Conservation (phyloP, 2,797 vertebrate species). For the Petrocephalus schoutedeni region DNA sequence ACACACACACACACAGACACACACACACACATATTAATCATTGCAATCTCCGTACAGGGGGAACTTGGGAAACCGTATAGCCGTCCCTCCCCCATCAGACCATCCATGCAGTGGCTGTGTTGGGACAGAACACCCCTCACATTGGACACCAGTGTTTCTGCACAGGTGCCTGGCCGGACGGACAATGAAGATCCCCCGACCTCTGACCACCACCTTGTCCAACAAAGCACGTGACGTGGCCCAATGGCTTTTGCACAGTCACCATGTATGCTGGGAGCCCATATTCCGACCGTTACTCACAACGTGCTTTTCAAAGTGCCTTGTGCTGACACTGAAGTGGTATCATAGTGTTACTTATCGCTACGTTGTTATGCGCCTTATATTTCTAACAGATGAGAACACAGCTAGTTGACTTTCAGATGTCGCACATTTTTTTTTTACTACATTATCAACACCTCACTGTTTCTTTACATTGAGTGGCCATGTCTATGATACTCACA, state of each 20-base stretch:
- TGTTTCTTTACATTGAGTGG: background rate
- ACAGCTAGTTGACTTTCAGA: background rate
- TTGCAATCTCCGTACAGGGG: background rate
- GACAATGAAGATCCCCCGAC: background rate
- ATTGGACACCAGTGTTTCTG: background rate
- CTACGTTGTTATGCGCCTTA: no score
- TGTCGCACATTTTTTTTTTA: background rate
- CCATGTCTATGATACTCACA: background rate
- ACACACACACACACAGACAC: background rate
- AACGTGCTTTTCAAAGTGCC: background rate
- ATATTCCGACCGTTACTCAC: background rate
- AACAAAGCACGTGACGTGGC: background rate
- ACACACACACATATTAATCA: background rate
- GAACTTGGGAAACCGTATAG: background rate
- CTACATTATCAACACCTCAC: background rate
- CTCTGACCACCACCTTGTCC: background rate
- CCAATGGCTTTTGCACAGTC: background rate
- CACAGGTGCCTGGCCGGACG: background rate
- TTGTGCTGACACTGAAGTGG: background rate
- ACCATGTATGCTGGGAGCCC: background rate
- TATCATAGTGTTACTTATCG: background rate
- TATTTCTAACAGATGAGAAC: background rate
- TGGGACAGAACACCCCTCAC: background rate
- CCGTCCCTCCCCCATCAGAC: background rate
- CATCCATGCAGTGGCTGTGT: background rate